Percentiles rank a stretch among this genome's conserved stretches.
These are phyloP conservation scores for Procambarus virginalis DNA, from an alignment of 1,140 invertebrate genomes.

Conservation along the genomic window DNA sequence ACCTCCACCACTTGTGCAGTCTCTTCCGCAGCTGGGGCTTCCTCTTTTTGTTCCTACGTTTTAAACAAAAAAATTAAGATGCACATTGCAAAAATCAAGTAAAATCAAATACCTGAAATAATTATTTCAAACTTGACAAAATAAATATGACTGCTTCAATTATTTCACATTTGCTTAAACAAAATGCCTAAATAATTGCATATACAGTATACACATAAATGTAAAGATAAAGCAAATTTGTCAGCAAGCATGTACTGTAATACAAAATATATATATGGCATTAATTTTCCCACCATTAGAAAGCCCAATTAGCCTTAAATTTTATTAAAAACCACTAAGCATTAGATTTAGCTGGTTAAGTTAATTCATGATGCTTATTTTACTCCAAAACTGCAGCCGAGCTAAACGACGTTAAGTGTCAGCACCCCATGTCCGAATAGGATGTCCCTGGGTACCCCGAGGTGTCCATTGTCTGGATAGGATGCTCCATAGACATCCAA, in stretches of 20 bases:
- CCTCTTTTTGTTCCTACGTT: conserved; percentile 59
- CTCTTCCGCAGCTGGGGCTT: conserved; percentile 34
- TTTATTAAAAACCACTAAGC: conserved; percentile 35
- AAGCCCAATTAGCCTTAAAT: conserved; percentile 23
- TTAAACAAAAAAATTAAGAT: neutral
- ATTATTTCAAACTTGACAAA: too few relatives aligned
- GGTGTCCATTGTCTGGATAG: neutral
- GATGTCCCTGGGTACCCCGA: neutral
- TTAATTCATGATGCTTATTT: conserved; percentile 43
- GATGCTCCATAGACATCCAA: neutral
- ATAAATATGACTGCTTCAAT: too few relatives aligned
- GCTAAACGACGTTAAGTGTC: neutral
- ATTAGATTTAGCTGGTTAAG: conserved; percentile 37
- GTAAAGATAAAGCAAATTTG: too few relatives aligned
- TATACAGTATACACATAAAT: too few relatives aligned
- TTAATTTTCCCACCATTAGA: neutral
- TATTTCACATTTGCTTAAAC: too few relatives aligned
- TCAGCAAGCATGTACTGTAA: neutral
- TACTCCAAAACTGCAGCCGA: conserved; percentile 16
- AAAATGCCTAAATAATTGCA: too few relatives aligned
- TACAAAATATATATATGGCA: neutral
- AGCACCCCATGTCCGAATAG: conserved; percentile 8
- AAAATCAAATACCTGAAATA: too few relatives aligned
- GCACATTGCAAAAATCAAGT: too few relatives aligned
- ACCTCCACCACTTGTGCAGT: conserved; percentile 46